These are phyloP conservation scores for Cataglyphis albicans DNA, from an alignment of 2,888 invertebrate species.

Conservation along the genomic window DNA sequence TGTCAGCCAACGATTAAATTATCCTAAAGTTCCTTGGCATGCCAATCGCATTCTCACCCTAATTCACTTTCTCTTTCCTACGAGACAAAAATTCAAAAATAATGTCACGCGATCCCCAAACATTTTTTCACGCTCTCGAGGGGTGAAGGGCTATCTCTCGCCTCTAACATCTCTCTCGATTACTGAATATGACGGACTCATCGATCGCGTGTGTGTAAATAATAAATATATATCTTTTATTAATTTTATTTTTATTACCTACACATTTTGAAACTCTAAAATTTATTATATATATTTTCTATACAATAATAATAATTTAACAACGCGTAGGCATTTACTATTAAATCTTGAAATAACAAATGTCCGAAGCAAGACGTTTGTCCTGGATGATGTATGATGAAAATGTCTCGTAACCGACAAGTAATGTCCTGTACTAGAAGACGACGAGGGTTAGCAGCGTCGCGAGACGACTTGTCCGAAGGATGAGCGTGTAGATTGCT, in stretches of 20 bases:
- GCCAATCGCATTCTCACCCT: slow-evolving; percentile 47
- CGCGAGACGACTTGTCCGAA: slow-evolving; percentile 70
- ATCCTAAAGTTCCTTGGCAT: slow-evolving; percentile 34
- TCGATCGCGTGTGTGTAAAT: neutral
- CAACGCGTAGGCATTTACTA: neutral
- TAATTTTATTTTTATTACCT: slow-evolving; percentile 8
- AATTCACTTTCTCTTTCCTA: slow-evolving; percentile 26
- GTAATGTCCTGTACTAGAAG: slow-evolving; percentile 66
- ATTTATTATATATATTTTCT: neutral
- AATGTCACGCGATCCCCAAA: slow-evolving; percentile 36
- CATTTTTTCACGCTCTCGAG: slow-evolving; percentile 36
- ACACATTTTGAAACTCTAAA: neutral
- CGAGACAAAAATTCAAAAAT: slow-evolving; percentile 49
- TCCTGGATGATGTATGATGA: slow-evolving; percentile 68
- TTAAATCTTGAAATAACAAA: slow-evolving; percentile 37
- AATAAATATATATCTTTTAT: neutral
- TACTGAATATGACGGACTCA: neutral
- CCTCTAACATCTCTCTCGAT: slow-evolving; percentile 13
- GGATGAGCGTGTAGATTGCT: slow-evolving; percentile 57
- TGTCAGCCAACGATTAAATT: slow-evolving; percentile 31
- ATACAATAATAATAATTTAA: neutral
- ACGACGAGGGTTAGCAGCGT: slow-evolving; percentile 72
- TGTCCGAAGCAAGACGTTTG: slow-evolving; percentile 22
- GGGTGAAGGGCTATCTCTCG: slow-evolving; percentile 3
- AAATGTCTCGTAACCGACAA: slow-evolving; percentile 70